Conservation (phyloP, 2,888 invertebrate genomes). For the Eudemis profundana region DNA sequence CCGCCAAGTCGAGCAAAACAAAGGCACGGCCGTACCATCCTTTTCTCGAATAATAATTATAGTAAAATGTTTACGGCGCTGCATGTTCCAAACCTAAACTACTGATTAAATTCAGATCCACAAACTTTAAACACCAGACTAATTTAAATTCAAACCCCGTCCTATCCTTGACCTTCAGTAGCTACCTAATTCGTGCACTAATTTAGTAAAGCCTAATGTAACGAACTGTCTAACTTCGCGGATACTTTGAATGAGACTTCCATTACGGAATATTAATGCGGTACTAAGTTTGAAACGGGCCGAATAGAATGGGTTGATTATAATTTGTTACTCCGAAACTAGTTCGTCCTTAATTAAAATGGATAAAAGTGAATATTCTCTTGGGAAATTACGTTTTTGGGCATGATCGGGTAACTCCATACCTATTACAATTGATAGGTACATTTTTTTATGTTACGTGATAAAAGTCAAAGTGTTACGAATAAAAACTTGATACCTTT, state of each 20-base stretch:
- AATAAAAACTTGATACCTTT: no score
- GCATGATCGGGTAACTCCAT: not conserved
- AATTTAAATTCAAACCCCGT: conserved; percentile 19
- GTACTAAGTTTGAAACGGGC: conserved; percentile 2
- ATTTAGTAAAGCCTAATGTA: conserved; percentile 15
- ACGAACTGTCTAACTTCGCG: conserved; percentile 28
- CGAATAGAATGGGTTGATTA: not conserved
- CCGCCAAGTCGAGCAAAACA: no score
- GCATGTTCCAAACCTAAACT: conserved; percentile 7
- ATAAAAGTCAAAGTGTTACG: no score
- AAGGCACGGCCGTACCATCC: no score
- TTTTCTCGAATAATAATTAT: not conserved
- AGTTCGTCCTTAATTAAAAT: not conserved
- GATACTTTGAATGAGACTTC: conserved; percentile 22
- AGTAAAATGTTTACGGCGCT: not conserved
- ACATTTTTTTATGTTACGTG: no score
- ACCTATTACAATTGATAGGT: not conserved
- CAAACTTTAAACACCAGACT: conserved; percentile 10
- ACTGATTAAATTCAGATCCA: not conserved
- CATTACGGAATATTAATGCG: conserved; percentile 20
- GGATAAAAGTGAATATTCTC: not conserved
- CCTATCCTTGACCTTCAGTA: conserved; percentile 12
- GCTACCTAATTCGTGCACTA: conserved; percentile 15
- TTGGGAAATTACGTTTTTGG: not conserved
- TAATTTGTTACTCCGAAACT: not conserved